Base-by-base conservation (phyloP, 2,888 invertebrate species). In the Choristoneura rosaceana region DNA sequence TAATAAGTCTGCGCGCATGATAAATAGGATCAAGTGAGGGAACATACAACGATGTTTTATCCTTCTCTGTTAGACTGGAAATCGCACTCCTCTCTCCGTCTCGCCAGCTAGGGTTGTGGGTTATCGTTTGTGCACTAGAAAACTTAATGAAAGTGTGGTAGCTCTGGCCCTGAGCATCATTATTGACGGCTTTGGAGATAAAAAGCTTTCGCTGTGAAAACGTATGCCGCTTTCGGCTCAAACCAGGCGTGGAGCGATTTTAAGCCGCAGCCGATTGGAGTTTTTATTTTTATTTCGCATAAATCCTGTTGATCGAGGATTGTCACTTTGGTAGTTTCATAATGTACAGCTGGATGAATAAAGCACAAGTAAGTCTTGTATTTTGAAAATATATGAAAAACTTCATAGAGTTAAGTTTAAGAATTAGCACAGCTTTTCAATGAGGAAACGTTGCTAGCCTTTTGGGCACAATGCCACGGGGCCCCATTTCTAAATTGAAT, bases 11-110 rank as follows among this genome's bases (percentile, higher is more conserved):
- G 84, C 83, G 85, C 84, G 87, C 86, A 90, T 91, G 90, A 91
- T 91, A 92, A 93, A 93, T 91, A 91, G 91, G 91, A 93, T 92
- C 89, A 92, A 90, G 88, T 87, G 85, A 81, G 80, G 85, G 84
- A 83, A 81, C 83, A 77, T 84, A 80, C 77, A 75, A 77, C 47
- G 15, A 25, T 58, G 55, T 60, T 50, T 52, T 45, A 38, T 74
- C 76, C 70, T 41, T 73, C 62, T 74, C 70, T 61, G 34, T 58
- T 65, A 14, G 3, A 15, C n/a, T 60, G n/a, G 45, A 33, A 68
- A 41, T 15, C 34, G 55, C 34, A 58, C 14, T 71, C 64, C 25
- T 52, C 34, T 73, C 68, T 60, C 59, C n/a, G n/a, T 69, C 69
- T 17, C 59, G 38, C 63, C n/a, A 33, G 65, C 25, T 68, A 73